These are phyloP conservation scores for Micronycteris hirsuta DNA, from an alignment of 2,113 vertebrate genomes.

Conservation along the genomic window DNA sequence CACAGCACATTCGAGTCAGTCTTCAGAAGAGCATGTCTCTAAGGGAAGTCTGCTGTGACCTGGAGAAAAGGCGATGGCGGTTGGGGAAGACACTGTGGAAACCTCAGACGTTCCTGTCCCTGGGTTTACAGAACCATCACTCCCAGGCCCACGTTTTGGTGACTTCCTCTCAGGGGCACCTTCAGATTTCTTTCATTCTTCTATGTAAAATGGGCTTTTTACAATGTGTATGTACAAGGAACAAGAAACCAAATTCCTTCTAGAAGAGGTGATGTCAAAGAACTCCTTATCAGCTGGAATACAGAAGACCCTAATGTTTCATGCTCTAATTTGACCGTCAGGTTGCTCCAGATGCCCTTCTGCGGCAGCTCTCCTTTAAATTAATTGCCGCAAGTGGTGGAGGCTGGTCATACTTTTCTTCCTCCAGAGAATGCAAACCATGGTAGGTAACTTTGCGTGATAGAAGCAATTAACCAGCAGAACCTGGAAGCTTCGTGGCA, in stretches of 20 bases:
- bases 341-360: neutral
- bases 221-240: neutral
- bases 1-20: neutral
- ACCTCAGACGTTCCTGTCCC: neutral
- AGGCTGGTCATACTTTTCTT: neutral
- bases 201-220: neutral
- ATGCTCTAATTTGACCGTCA: neutral
- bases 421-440: neutral
- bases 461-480: neutral
- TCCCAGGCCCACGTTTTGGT: neutral
- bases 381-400: neutral
- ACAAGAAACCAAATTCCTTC: conserved; percentile 3
- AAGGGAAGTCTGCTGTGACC: neutral
- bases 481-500: neutral
- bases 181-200: conserved; percentile 11
- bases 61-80: neutral
- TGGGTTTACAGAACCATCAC: neutral
- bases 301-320: neutral
- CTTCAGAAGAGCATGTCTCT: neutral
- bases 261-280: neutral
- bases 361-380: neutral
- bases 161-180: neutral
- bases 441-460: neutral
- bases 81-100: neutral
- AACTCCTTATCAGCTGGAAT: neutral